Base-by-base conservation (phyloP, 2,888 invertebrate species). In the Rhabditophanes sp. region DNA sequence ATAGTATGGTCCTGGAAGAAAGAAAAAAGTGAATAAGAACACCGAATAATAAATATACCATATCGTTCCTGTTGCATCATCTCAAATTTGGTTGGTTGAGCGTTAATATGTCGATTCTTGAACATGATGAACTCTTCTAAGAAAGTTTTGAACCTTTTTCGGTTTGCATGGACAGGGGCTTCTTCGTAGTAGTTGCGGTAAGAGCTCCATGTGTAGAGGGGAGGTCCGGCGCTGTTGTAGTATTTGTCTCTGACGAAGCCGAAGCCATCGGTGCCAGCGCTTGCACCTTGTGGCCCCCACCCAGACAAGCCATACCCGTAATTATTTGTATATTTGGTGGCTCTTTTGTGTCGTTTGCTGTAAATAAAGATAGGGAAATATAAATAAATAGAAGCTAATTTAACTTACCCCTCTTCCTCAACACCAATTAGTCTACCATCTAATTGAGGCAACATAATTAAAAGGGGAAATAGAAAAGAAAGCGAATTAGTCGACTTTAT, bases 161-260 rank as follows among this genome's bases (percentile, higher is more conserved):
- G 37, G 20, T 37, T 30, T 30, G 18, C 25, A 8, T 27, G 35
- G 14, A 18, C 22, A 7, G 19, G 23, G 16, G 26, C 32, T 34
- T 55, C 55, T 38, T 53, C 49, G 16, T 55, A 55, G 34, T 55
- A 55, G 29, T 55, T 55, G 14, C 55, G 41, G 35, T 55, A 55
- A 4, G 55, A 39, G 7, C 45, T 35, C 19, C 37, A 42, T 6
- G 55, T 50, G 39, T 55, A 52, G 7, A 48, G 42, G 4, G 53
- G 48, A 6, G 55, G 55, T 12, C 51, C 47, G n/a, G 53, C 55
- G 4, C 39, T 26, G 37, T 55, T 55, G 37, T 55, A 55, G 42
- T 45, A 55, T 17, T 55, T 55, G 44, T 55, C 55, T 11, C 48
- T 44, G 24, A 50, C 53, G 33, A 47, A 55, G 15, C 55, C 55